phyloP scores from a whole-genome alignment of 2,113 vertebrate species.

The Crotophaga sulcirostris region DNA sequence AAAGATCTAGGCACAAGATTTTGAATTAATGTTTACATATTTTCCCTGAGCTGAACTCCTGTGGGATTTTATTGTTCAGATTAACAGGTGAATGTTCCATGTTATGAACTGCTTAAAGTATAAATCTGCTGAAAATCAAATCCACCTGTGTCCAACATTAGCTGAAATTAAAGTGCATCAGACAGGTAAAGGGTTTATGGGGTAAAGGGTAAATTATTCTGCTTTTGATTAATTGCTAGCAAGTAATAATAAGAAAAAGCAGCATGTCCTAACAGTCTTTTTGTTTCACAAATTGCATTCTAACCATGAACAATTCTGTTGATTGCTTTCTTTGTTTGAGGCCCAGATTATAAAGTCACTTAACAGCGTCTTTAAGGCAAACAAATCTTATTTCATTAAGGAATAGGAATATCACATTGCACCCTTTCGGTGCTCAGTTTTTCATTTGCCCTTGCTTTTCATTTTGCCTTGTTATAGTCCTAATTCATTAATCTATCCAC shows the following conservation, averaged over 20 bases:
- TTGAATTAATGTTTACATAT: background rate
- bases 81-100: background rate
- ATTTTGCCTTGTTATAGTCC: background rate
- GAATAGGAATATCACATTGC: background rate
- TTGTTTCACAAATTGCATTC: background rate
- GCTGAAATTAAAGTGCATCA: background rate
- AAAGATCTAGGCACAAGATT: background rate
- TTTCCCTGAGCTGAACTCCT: conserved; percentile 6
- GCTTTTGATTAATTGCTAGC: background rate
- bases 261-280: background rate
- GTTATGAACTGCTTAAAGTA: background rate
- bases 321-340: background rate
- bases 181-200: background rate
- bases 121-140: background rate
- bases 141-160: background rate
- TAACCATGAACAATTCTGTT: background rate
- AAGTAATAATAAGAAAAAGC: background rate
- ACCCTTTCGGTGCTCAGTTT: background rate
- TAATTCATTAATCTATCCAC: background rate
- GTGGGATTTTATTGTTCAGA: background rate
- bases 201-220: background rate
- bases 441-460: background rate
- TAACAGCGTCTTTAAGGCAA: background rate
- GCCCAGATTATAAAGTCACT: background rate
- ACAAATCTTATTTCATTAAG: background rate